Evolutionary conservation across 2,888 invertebrate genomes (phyloP).

Genomic region (Merodon equestris): DNA sequence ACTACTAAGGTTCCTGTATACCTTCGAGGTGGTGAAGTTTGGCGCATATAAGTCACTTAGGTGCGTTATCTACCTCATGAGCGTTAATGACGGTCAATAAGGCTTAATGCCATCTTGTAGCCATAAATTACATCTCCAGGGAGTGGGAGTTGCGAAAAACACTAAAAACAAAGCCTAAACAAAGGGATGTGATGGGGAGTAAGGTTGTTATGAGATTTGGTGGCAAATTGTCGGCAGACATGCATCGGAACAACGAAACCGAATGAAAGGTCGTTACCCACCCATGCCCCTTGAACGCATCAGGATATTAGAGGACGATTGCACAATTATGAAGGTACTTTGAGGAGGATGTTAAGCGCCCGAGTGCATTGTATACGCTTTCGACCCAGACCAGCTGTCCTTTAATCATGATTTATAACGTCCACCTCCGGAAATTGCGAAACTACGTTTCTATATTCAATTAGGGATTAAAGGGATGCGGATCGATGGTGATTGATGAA

Average conservation of each 20-base stretch:
- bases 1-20: no score
- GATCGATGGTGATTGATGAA: no score
- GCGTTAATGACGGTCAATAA: constrained; percentile 72
- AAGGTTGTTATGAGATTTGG: constrained; percentile 33
- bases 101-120: constrained; percentile 70
- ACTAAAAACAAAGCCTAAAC: no score
- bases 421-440: no score
- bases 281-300: not conserved
- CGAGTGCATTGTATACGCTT: constrained; percentile 8
- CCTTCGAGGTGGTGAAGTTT: no score
- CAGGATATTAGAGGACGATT: no score
- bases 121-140: constrained; percentile 50
- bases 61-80: no score
- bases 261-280: not conserved
- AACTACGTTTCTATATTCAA: constrained; percentile 7
- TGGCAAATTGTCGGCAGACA: constrained; percentile 41
- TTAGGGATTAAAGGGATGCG: not conserved
- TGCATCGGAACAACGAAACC: constrained; percentile 21
- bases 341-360: not conserved
- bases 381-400: not conserved
- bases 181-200: not conserved
- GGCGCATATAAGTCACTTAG: constrained; percentile 18
- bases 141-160: constrained; percentile 12
- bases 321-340: no score
- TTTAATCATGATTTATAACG: no score